Conservation (phyloP, 2,113 vertebrate genomes). For the Melanerpes formicivorus region DNA sequence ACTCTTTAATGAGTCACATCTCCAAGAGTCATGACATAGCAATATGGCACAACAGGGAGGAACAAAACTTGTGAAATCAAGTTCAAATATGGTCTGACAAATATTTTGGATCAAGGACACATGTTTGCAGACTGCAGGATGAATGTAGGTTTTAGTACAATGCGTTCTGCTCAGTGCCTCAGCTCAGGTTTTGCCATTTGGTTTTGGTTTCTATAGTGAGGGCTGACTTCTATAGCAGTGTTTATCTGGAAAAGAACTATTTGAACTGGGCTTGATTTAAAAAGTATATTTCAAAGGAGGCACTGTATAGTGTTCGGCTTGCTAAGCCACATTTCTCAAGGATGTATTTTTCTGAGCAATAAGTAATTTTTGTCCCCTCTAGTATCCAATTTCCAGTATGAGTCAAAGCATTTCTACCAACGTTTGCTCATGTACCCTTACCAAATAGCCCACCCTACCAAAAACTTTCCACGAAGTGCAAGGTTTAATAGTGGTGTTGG, state of each 20-base stretch:
- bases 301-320: not conserved
- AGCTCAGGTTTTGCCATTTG: fast-evolving
- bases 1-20: not conserved
- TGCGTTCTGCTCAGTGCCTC: not conserved
- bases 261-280: not conserved
- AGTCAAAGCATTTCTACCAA: not conserved
- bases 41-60: not conserved
- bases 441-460: not conserved
- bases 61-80: not conserved
- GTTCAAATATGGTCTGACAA: not conserved
- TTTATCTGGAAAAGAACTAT: not conserved
- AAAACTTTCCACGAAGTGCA: not conserved
- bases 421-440: not conserved
- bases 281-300: not conserved
- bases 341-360: not conserved
- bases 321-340: not conserved
- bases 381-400: not conserved
- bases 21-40: not conserved
- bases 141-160: not conserved
- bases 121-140: not conserved
- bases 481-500: not conserved
- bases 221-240: not conserved
- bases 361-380: not conserved
- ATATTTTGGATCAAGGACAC: not conserved
- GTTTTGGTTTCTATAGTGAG: not conserved